Conservation (phyloP, 2,113 vertebrate species). For the Syngnathus scovelli region DNA sequence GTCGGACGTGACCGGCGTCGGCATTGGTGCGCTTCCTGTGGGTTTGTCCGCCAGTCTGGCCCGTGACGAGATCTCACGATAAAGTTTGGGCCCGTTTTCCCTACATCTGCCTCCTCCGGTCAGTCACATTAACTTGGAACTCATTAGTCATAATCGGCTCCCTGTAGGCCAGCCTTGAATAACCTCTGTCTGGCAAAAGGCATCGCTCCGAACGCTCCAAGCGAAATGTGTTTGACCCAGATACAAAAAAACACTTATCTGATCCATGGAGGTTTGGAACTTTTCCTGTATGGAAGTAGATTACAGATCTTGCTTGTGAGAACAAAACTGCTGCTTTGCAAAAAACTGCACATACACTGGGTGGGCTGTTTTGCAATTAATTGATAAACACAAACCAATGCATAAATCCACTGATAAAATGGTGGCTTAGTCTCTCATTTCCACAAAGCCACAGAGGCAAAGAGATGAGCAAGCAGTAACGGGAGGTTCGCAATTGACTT, state of each 20-base stretch:
- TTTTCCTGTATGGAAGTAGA: conserved; percentile 39
- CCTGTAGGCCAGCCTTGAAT: conserved; percentile 58
- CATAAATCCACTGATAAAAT: conserved; percentile 1
- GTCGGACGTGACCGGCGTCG: conserved; percentile 45
- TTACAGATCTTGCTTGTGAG: conserved; percentile 36
- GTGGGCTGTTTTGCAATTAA: neutral
- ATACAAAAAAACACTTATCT: conserved; percentile 58
- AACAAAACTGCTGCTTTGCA: conserved; percentile 29
- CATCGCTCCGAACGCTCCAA: neutral
- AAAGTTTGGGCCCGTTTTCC: conserved; percentile 52
- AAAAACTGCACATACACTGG: conserved; percentile 32
- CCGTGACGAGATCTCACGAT: conserved; percentile 59
- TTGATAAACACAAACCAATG: conserved; percentile 9
- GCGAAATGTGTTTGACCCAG: conserved; percentile 31
- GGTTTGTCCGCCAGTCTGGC: conserved; percentile 56
- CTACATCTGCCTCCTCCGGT: conserved; percentile 60
- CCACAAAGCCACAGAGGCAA: conserved; percentile 16
- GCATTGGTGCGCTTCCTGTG: conserved; percentile 61
- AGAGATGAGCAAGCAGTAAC: conserved; percentile 30
- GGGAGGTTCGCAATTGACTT: conserved; percentile 36
- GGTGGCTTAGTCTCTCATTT: conserved; percentile 8
- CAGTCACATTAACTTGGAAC: conserved; percentile 64
- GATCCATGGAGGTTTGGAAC: conserved; percentile 52
- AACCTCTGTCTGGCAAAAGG: conserved; percentile 27
- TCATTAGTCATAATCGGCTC: conserved; percentile 72